A percentile compares a stretch with the other conserved stretches of the same genome.
phyloP scores from a whole-genome alignment of 2,113 vertebrate genomes.

The Notarius lentiginosus region DNA sequence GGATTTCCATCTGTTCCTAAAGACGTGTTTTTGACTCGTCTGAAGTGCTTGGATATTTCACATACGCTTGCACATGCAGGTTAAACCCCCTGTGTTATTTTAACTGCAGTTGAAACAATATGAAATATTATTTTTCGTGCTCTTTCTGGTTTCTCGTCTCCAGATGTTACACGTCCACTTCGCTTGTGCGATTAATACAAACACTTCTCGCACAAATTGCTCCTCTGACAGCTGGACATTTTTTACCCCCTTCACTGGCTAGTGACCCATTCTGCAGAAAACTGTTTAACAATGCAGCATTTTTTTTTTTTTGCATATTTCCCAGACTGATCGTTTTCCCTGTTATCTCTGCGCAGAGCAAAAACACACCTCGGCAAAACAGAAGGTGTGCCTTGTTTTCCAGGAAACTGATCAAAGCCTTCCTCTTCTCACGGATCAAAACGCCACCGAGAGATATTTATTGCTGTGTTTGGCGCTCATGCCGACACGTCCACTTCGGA shows the following conservation, averaged over 20 bases:
- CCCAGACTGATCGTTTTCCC: conserved; percentile 5
- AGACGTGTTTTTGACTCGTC: conserved; percentile 49
- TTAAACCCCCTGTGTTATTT: neutral
- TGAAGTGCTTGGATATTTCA: conserved; percentile 13
- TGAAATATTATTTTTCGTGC: neutral
- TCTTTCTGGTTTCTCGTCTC: neutral
- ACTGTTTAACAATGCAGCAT: neutral
- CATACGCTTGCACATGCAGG: neutral
- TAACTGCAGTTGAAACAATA: neutral
- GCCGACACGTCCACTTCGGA: conserved; percentile 46
- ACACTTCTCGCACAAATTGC: no score
- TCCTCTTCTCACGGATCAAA: conserved; percentile 70
- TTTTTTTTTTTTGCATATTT: neutral
- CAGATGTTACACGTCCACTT: conserved; percentile 12
- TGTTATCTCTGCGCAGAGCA: conserved; percentile 48
- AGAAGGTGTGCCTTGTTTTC: conserved; percentile 55
- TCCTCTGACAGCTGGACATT: no score
- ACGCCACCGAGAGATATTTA: conserved; percentile 62
- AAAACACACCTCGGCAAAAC: conserved; percentile 57
- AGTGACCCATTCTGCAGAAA: neutral
- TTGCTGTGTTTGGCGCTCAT: conserved; percentile 65
- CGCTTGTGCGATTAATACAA: neutral
- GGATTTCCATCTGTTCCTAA: conserved; percentile 65
- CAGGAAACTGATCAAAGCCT: conserved; percentile 69
- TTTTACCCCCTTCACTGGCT: no score